phyloP scores from a whole-genome alignment of 1,140 invertebrate genomes.

The Solenopsis invicta region DNA sequence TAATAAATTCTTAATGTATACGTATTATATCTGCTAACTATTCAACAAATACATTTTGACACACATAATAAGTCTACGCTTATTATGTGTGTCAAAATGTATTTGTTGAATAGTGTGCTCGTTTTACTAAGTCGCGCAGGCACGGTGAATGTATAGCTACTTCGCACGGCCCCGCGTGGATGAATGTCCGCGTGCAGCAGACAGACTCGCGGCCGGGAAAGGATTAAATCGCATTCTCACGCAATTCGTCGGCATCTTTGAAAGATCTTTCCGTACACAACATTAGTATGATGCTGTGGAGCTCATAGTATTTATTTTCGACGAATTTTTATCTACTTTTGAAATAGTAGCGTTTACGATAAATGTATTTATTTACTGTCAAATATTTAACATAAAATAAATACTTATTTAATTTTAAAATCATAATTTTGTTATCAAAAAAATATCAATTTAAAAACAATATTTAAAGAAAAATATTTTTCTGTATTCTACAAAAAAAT shows the following conservation, averaged over 20 bases:
- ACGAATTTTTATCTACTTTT: background rate
- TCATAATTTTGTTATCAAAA: too few species aligned
- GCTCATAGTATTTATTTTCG: background rate
- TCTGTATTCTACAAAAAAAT: too few species aligned
- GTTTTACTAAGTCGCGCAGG: conserved; percentile 68
- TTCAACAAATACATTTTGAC: background rate
- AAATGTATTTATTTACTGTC: too few species aligned
- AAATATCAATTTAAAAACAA: too few species aligned
- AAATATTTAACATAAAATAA: too few species aligned
- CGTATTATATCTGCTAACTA: background rate
- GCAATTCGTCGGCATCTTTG: background rate
- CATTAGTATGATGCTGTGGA: background rate
- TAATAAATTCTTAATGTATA: background rate
- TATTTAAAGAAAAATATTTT: too few species aligned
- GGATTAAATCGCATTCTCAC: conserved; percentile 30
- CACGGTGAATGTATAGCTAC: conserved; percentile 48
- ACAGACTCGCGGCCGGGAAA: conserved; percentile 40
- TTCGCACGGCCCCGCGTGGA: conserved; percentile 71
- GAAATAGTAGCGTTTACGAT: background rate
- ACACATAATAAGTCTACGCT: too few species aligned
- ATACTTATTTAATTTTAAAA: too few species aligned
- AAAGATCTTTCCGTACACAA: background rate
- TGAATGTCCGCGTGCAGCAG: conserved; percentile 14
- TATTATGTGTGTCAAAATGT: background rate
- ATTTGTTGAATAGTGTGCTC: conserved; percentile 42